These are phyloP conservation scores for Bos taurus DNA, from an alignment of 2,113 vertebrate genomes.

Conservation along the genomic window DNA sequence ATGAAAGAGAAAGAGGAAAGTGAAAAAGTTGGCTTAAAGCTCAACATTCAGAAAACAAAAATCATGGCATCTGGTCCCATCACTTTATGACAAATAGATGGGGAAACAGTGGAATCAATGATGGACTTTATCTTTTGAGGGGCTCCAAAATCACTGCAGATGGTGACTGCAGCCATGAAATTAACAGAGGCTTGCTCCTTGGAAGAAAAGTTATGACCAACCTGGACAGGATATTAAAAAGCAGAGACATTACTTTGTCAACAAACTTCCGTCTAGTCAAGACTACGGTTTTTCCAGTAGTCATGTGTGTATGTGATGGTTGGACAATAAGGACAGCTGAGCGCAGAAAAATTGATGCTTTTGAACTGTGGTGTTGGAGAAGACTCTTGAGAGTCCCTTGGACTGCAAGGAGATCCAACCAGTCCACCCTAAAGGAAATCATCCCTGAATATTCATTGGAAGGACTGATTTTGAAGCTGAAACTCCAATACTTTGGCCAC, in stretches of 20 bases:
- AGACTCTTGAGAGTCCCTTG: not conserved
- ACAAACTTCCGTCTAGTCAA: not conserved
- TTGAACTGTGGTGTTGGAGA: not conserved
- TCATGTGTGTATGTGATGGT: not conserved
- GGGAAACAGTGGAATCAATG: not conserved
- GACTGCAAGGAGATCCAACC: not conserved
- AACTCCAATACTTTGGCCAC: not conserved
- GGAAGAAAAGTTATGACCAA: not conserved
- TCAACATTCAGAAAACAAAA: not conserved
- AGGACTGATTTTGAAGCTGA: not conserved
- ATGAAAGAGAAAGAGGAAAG: not conserved
- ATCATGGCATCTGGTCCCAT: not conserved
- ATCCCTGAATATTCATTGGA: not conserved
- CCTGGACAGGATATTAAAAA: not conserved
- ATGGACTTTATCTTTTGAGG: not conserved
- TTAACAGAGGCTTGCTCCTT: fast-evolving
- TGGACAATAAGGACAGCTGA: not conserved
- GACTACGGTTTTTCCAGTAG: not conserved
- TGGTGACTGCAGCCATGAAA: not conserved
- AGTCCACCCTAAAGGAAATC: not conserved
- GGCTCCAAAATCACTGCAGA: not conserved
- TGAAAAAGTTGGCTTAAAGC: not conserved
- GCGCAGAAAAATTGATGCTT: fast-evolving
- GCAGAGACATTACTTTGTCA: not conserved
- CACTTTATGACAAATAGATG: not conserved